Evolutionary conservation across 2,888 invertebrate species (phyloP).

Genomic region (Diarsia mendica): DNA sequence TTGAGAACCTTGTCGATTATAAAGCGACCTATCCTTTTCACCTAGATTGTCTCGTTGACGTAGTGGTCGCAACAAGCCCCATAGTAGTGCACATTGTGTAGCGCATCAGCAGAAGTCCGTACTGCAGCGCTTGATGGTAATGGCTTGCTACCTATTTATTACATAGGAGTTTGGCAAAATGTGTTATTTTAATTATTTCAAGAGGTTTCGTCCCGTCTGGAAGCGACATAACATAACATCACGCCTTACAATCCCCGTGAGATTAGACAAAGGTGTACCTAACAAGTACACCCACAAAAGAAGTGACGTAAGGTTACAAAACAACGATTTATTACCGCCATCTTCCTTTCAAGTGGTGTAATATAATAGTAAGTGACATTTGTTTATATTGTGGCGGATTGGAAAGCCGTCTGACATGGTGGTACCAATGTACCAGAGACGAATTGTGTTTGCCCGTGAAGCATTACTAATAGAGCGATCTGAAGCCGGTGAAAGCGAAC

Average conservation of each 20-base stretch:
- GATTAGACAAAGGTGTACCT: too few relatives aligned
- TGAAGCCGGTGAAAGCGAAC: conserved; percentile 55
- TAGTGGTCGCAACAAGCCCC: not conserved
- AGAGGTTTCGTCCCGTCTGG: not conserved
- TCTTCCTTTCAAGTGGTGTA: not conserved
- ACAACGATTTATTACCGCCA: not conserved
- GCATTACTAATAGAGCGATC: conserved; percentile 44
- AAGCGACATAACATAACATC: not conserved
- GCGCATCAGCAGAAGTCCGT: not conserved
- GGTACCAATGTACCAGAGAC: conserved; percentile 35
- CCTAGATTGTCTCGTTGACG: not conserved
- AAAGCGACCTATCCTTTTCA: not conserved
- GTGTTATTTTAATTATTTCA: not conserved
- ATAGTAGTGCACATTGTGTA: not conserved
- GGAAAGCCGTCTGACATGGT: conserved; percentile 47
- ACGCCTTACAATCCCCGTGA: too few relatives aligned
- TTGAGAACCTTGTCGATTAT: too few relatives aligned
- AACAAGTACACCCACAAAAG: too few relatives aligned
- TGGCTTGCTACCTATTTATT: not conserved
- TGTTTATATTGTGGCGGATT: conserved; percentile 42
- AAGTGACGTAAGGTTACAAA: not conserved
- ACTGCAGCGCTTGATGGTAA: not conserved
- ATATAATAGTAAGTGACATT: conserved; percentile 7
- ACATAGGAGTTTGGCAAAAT: not conserved
- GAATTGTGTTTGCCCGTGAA: conserved; percentile 56